Base-by-base conservation (phyloP, 53 echinoderm and acorn worm genomes). In the Apostichopus leukothele region DNA sequence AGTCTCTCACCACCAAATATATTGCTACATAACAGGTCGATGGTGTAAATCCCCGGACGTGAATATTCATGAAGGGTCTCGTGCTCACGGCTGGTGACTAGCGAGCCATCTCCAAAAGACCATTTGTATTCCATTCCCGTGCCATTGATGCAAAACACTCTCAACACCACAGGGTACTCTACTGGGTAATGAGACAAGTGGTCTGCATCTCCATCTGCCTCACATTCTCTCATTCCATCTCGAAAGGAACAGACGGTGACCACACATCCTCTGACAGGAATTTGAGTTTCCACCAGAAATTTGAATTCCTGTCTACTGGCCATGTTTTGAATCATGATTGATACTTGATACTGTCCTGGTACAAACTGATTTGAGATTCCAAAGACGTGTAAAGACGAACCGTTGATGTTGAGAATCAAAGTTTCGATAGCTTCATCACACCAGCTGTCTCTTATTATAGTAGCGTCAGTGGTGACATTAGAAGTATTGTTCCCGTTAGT, bases 281-380 rank as follows among this genome's bases (percentile, higher is more conserved):
- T 90, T 84, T 95, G 91, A 50, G 93, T 95, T 67, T 95, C 90
- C 60, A 91, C 93, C 1, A 59, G 20, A 22, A 74, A 39, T n/a
- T 68, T 12, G 73, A 95, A 88, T 22, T 86, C 91, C 85, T 95
- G 90, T 52, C 86, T 60, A 81, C 92, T 95, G 63, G 76, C 95
- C 52, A 95, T 80, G 50, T 95, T 95, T 27, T 78, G 78, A 26
- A 95, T 91, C 25, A 77, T 75, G 6, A 93, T 76, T 4, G 66
- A 67, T 19, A 91, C 76, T 5, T 90, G n/a, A 79, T 93, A 95
- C 18, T 27, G 63, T 0, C 95, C 95, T n/a, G 95, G 95, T 26
- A 63, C 12, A 67, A 92, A 95, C 20, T 78, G 52, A 68, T 95
- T 91, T 21, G 74, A 80, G 26, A 92, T 23, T 53, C 84, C 86